Evolutionary conservation across 2,888 invertebrate genomes (phyloP).

Genomic region (Pseudanteris insignis): DNA sequence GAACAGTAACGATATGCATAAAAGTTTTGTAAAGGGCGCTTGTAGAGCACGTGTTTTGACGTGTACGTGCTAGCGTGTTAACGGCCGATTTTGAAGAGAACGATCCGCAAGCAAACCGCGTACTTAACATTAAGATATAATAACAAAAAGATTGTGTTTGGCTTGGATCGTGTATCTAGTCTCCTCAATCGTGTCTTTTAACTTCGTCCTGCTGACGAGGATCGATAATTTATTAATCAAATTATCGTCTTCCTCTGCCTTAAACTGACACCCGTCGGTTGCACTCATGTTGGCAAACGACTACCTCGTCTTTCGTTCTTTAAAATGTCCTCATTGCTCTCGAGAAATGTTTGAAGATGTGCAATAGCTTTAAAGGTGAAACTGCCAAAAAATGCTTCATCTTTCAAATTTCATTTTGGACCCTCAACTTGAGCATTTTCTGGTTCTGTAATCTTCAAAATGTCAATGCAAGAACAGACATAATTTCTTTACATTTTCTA

Average conservation of each 20-base stretch:
- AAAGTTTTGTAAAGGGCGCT: constrained; percentile 40
- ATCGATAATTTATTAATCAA: constrained; percentile 45
- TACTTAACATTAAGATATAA: constrained; percentile 40
- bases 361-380: constrained; percentile 43
- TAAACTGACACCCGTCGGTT: constrained; percentile 44
- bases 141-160: constrained; percentile 43
- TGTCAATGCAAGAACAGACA: no score
- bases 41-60: constrained; percentile 16
- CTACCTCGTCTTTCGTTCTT: constrained; percentile 45
- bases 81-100: constrained; percentile 19
- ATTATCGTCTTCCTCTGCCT: constrained; percentile 46
- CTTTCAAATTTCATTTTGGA: constrained; percentile 11
- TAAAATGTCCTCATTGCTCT: constrained; percentile 39
- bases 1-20: constrained; percentile 7
- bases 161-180: constrained; percentile 44
- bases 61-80: constrained; percentile 11
- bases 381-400: constrained; percentile 36
- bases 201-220: constrained; percentile 46
- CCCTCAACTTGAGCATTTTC: background rate
- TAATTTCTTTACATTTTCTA: no score
- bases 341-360: constrained; percentile 40
- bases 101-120: constrained; percentile 26
- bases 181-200: constrained; percentile 45
- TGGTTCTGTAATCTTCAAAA: background rate
- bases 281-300: constrained; percentile 42